These are phyloP conservation scores for Uloborus diversus DNA, from an alignment of 1,140 invertebrate genomes.

Conservation along the genomic window DNA sequence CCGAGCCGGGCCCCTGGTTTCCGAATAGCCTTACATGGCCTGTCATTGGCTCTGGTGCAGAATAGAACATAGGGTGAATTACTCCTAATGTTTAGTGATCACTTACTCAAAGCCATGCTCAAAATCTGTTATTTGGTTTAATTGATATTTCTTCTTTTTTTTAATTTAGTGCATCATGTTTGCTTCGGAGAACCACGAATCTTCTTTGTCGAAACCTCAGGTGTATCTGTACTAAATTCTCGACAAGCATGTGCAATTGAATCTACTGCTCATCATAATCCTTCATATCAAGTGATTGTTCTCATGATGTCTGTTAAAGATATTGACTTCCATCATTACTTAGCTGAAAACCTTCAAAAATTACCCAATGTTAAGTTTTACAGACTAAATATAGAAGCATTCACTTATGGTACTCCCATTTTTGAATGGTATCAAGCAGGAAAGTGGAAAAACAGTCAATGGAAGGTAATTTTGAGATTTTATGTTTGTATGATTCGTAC, in stretches of 20 bases:
- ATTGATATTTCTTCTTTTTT: neutral
- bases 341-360: conserved; percentile 51
- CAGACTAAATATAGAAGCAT: conserved; percentile 70
- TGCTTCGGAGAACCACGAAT: conserved; percentile 61
- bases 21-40: no score
- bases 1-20: no score
- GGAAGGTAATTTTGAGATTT: conserved; percentile 39
- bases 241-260: conserved; percentile 76
- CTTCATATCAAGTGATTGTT: conserved; percentile 70
- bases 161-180: neutral
- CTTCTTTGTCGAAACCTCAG: conserved; percentile 72
- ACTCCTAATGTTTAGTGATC: no score
- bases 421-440: conserved; percentile 71
- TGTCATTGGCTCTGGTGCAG: no score
- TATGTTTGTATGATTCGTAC: no score
- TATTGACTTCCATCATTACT: conserved; percentile 60
- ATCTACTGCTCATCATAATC: conserved; percentile 73
- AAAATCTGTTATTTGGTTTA: no score
- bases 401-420: conserved; percentile 72
- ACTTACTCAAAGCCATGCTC: no score
- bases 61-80: no score
- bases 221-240: conserved; percentile 65
- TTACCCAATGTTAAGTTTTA: conserved; percentile 63
- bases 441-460: conserved; percentile 31
- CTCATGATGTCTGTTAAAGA: conserved; percentile 65